Evolutionary conservation across 2,113 vertebrate genomes (phyloP).

Genomic region (Peromyscus leucopus): DNA sequence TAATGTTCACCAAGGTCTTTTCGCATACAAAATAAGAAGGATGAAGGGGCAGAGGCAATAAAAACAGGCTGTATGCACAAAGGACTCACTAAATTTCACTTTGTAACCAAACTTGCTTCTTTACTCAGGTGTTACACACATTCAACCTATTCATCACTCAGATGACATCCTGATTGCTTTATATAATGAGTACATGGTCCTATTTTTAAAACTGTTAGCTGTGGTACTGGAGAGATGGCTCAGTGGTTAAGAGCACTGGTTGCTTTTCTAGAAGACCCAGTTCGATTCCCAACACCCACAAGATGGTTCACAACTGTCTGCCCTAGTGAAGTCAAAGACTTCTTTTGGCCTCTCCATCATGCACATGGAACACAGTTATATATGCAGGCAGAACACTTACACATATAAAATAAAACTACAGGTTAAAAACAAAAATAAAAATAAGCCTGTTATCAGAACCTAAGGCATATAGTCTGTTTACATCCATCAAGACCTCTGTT

Average conservation of each 20-base stretch:
- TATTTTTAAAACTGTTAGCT: constrained; percentile 9
- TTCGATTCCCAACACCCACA: not conserved
- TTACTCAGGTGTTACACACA: not conserved
- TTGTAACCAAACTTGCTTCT: not conserved
- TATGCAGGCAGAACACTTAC: not conserved
- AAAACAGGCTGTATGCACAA: not conserved
- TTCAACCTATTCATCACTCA: not conserved
- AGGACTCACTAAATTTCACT: not conserved
- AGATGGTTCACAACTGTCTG: not conserved
- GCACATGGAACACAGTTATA: not conserved
- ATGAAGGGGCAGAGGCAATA: not conserved
- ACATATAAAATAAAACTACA: not conserved
- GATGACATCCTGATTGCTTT: not conserved
- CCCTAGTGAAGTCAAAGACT: not conserved
- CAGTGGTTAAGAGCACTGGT: not conserved
- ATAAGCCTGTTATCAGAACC: not conserved
- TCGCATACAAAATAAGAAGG: not conserved
- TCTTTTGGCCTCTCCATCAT: not conserved
- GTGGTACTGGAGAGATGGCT: not conserved
- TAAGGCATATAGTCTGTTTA: not conserved
- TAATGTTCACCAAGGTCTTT: not conserved
- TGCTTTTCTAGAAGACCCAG: not conserved
- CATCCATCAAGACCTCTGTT: not conserved
- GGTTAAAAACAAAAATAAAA: not conserved
- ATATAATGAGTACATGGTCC: not conserved